Evolutionary conservation across 2,888 invertebrate species (phyloP).

Genomic region (Caradrina clavipalpis): DNA sequence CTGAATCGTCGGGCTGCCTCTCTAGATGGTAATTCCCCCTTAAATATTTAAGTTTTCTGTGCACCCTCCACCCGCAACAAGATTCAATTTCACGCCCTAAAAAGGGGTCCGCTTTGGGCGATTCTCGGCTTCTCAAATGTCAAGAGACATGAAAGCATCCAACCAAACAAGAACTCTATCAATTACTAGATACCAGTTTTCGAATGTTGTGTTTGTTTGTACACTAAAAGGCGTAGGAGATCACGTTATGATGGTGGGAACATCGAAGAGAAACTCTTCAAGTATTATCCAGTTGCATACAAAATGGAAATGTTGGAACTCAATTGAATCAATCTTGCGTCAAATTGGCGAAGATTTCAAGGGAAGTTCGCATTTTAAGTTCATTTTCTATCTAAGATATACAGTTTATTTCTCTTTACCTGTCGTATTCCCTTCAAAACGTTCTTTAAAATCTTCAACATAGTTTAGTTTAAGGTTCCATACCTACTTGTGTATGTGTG

Average conservation of each 20-base stretch:
- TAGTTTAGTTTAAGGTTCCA: background rate
- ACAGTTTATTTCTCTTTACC: conserved; percentile 19
- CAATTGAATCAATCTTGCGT: conserved; percentile 88
- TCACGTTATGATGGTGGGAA: conserved; percentile 76
- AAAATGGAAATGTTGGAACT: conserved; percentile 82
- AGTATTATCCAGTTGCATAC: conserved; percentile 87
- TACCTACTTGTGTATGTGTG: conserved; percentile 17
- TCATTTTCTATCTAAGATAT: conserved; percentile 69
- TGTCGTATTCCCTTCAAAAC: conserved; percentile 10
- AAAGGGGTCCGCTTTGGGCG: conserved; percentile 86
- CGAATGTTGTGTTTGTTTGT: conserved; percentile 60
- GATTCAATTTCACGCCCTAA: conserved; percentile 90
- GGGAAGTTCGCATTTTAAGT: conserved; percentile 74
- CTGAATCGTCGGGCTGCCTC: conserved; percentile 80
- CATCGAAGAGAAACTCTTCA: conserved; percentile 78
- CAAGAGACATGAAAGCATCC: conserved; percentile 85
- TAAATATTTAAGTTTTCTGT: conserved; percentile 90
- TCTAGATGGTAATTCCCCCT: conserved; percentile 86
- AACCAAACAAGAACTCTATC: conserved; percentile 75
- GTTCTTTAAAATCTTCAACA: conserved; percentile 3
- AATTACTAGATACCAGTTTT: conserved; percentile 71
- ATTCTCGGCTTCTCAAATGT: conserved; percentile 86
- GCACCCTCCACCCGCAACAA: conserved; percentile 88
- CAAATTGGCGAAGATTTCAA: conserved; percentile 83
- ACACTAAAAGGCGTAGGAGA: conserved; percentile 68